Base-by-base conservation (phyloP, 2,113 vertebrate species). In the Benitochromis conjunctus region DNA sequence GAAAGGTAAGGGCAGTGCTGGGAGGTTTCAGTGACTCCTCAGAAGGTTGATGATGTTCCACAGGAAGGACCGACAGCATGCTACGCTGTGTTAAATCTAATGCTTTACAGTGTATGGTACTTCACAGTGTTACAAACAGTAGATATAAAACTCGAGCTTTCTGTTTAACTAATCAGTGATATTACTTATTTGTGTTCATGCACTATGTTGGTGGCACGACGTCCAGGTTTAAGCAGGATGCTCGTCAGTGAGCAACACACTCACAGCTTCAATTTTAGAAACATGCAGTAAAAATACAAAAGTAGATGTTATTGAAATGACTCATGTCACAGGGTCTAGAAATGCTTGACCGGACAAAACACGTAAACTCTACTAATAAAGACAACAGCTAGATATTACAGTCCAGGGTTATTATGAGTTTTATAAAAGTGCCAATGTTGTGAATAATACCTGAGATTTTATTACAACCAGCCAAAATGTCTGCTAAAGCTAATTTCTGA, bases 1-100 rank as follows among this genome's bases (percentile, higher is more conserved):
- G 97, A 91, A 95, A 98, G 97, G 98, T 99, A 96, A 95, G 19
- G 11, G 2, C 5, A 18, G 11, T 58, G 41, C 26, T 34, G 41
- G 18, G 11, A 6, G n/a, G 76, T 10, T 8, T 14, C 55, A 13
- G 11, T 56, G 21, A 56, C 55, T 24, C 1, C 9, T 19, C 58
- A 19, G 58, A 31, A 18, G 19, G 31, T 36, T 36, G 3, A 3
- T 36, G 31, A 66, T 66, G 19, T 38, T n/a, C 18, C 9, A 7
- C 18, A 18, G 36, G 11, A 41, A 12, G 11, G 1, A 66, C 34
- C 6, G 19, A 21, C 11, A 7, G 34, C 66, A 3, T 58, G 14
- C 13, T 58, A 14, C 4, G 6, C 55, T 14, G 53, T 51, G 54
- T 24, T 56, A 7, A 24, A 13, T 6, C 21, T 1, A 24, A 55